Evolutionary conservation across 1,140 invertebrate species (phyloP), one percentile per base, ranked within the genome.

Genomic region (Aethina tumida): DNA sequence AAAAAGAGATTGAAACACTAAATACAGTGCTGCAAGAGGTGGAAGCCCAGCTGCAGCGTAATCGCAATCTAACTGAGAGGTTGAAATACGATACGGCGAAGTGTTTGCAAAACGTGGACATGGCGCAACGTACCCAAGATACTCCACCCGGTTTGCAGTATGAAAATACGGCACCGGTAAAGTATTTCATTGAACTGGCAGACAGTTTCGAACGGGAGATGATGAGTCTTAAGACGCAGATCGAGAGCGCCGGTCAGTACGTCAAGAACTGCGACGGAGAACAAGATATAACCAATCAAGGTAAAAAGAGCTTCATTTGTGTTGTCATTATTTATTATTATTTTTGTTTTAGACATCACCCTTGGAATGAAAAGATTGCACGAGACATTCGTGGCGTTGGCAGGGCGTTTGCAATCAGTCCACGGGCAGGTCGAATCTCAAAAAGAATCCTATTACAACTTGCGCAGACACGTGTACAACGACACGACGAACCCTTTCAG

Each of bases 351-450:
- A 85, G 84, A 86, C 63, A 52, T 86, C 28, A 72, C 76, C 7
- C 56, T 73, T 28, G 78, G 84, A 10, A 77, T 92, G 55, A 74
- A 73, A 30, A 78, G 84, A 50, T 71, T 91, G 30, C 84, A 92
- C 52, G 85, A 89, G 55, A 83, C 82, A 3, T 78, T 92, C 43
- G 75, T 92, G 12, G 81, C 85, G 3, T 65, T 92, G 38, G 89
- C 89, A 29, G 86, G 85, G 0, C 75, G 81, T 34, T 56, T 92
- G 13, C 86, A 92, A 50, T 74, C 77, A 2, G 73, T 89, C 1
- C 86, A 92, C 59, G 63, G 64, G 58, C 59, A 67, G 43, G 67
- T 74, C 0, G 75, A 83, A 49, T 71, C 74, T 4, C 83, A 87
- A 53, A 90, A 90, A 60, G 82, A 87, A 44, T 79, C 85, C 30